A percentile compares a stretch with the other conserved stretches of the same genome.
Conservation (phyloP, 2,797 vertebrate genomes). For the Paramormyrops hopkinsi region DNA sequence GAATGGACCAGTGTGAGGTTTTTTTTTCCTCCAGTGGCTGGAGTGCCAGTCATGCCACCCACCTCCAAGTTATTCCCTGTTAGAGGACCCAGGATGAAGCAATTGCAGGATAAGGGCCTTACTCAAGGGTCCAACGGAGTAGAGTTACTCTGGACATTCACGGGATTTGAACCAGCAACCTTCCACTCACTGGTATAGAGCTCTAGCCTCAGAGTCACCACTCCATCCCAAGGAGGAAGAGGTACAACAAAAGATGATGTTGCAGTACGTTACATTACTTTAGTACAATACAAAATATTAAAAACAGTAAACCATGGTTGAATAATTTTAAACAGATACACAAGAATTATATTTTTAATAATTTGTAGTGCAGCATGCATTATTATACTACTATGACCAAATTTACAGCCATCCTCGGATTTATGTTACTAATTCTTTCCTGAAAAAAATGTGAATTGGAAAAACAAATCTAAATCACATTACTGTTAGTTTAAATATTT, state of each 20-base stretch:
- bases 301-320: background rate
- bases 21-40: background rate
- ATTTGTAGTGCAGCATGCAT: background rate
- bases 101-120: background rate
- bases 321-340: background rate
- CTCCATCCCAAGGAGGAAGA: background rate
- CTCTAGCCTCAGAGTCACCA: background rate
- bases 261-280: background rate
- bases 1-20: background rate
- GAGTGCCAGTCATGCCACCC: background rate
- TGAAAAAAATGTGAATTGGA: background rate
- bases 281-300: background rate
- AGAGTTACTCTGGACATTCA: background rate
- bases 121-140: background rate
- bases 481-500: background rate
- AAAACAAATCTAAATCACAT: background rate
- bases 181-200: background rate
- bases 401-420: background rate
- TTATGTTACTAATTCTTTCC: background rate
- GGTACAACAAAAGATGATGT: background rate
- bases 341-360: background rate
- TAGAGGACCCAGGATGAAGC: background rate
- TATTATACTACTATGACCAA: background rate
- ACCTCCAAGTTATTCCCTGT: background rate
- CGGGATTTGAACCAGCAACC: background rate